A percentile compares a stretch with the other conserved stretches of the same genome.
These are phyloP conservation scores for Copidosoma aretas DNA, from an alignment of 2,888 invertebrate species.

Conservation along the genomic window DNA sequence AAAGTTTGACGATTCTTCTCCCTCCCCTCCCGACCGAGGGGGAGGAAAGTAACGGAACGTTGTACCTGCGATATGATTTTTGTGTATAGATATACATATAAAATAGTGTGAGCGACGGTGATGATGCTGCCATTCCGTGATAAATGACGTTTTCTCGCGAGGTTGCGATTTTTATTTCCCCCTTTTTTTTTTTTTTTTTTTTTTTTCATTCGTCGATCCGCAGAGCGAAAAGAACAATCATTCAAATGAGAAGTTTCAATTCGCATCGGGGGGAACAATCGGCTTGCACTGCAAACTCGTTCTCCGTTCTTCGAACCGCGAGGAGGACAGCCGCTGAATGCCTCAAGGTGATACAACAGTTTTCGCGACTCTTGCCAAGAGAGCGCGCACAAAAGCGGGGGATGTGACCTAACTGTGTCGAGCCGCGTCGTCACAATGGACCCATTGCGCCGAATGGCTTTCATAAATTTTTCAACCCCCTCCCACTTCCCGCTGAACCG, in stretches of 20 bases:
- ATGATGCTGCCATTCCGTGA: too few relatives aligned
- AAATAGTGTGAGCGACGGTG: too few relatives aligned
- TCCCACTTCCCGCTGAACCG: constrained; percentile 23
- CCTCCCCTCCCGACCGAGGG: too few relatives aligned
- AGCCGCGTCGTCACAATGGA: constrained; percentile 38
- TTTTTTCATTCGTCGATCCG: too few relatives aligned
- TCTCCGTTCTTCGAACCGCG: constrained; percentile 24
- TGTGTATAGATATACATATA: too few relatives aligned
- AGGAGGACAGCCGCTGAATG: constrained; percentile 16
- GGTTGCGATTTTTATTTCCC: too few relatives aligned
- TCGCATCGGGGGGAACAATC: constrained; percentile 26
- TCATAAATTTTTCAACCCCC: constrained; percentile 31
- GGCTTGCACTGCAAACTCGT: constrained; percentile 30
- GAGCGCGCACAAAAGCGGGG: constrained; percentile 6
- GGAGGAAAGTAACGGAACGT: too few relatives aligned
- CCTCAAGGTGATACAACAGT: constrained; percentile 32
- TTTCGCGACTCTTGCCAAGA: constrained; percentile 29
- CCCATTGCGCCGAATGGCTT: constrained; percentile 38
- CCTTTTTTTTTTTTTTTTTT: too few relatives aligned
- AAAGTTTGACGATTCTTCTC: too few relatives aligned
- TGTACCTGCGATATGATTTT: too few relatives aligned
- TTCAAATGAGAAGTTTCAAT: constrained; percentile 19
- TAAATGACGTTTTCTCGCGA: too few relatives aligned
- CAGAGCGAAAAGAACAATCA: neutral
- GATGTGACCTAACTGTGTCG: constrained; percentile 31